These are phyloP conservation scores for Melieria picta DNA, from an alignment of 2,888 invertebrate genomes.

Conservation along the genomic window DNA sequence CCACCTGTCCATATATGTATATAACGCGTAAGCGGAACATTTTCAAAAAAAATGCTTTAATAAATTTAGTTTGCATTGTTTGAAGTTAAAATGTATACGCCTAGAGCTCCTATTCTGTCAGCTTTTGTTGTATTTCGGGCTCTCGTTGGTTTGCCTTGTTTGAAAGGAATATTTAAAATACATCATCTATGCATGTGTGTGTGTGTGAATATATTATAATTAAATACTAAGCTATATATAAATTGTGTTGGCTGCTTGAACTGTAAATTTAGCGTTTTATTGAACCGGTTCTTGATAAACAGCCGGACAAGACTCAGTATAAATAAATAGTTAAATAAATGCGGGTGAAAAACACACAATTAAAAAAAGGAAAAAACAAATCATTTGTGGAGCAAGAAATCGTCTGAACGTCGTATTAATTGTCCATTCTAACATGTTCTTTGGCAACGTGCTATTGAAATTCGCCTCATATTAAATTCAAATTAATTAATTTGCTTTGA, in stretches of 20 bases:
- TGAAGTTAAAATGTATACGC: not conserved
- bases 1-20: too few relatives aligned
- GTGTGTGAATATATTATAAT: too few relatives aligned
- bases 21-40: not conserved
- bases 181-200: not conserved
- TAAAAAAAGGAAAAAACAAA: too few relatives aligned
- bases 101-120: not conserved
- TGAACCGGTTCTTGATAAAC: not conserved
- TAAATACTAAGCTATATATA: not conserved
- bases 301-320: too few relatives aligned
- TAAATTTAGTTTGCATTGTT: conserved; percentile 1
- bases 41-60: not conserved
- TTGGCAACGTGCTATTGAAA: too few relatives aligned
- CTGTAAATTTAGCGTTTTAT: not conserved
- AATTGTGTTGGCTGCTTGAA: not conserved
- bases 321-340: too few relatives aligned
- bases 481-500: too few relatives aligned
- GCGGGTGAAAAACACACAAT: too few relatives aligned
- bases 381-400: too few relatives aligned
- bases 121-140: not conserved
- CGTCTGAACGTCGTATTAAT: too few relatives aligned
- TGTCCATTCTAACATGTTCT: too few relatives aligned
- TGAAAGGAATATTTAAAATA: not conserved
- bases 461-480: too few relatives aligned
- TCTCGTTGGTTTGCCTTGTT: not conserved